Evolutionary conservation across 2,888 invertebrate species (phyloP), one percentile per base, ranked within the genome.

Genomic region (Diplolepis rosae): DNA sequence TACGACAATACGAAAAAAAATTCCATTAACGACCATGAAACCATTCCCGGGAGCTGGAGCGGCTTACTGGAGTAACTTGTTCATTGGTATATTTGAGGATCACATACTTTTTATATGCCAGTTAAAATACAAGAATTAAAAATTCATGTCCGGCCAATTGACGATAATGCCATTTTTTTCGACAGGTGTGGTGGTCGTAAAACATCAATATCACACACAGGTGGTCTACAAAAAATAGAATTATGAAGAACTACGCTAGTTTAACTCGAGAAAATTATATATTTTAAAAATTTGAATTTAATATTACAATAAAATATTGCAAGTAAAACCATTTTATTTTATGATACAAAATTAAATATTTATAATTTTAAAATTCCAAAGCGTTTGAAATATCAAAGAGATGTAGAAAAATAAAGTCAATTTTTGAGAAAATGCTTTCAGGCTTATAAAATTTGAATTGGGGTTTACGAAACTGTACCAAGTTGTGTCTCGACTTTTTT

Each of bases 121-220:
- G 77, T 73, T 70, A 77, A 75, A 76, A 77, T 80, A 82, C 85
- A 80, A 79, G 79, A 83, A 85, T 85, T 74, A 75, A 76, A 80
- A 83, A 74, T 84, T 85, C 85, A 84, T 79, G 79, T 75, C 28
- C 69, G 69, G 82, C 84, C 85, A 84, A 85, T 83, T 84, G n/a
- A n/a, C n/a, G n/a, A n/a, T 85, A 85, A 83, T 80, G 79, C 77
- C 77, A 77, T 78, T 76, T 42, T 27, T 18, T 73, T n/a, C n/a
- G n/a, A 51, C 15, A 51, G 7, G n/a, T n/a, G n/a, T 15, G n/a
- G 28, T 24, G 27, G n/a, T 51, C 27, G n/a, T 15, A n/a, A 27
- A 51, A 6, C 28, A 13, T 27, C 28, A 1, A 51, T 27, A 28
- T n/a, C 13, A 13, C 27, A 51, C 27, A 51, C 51, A 51, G 27